Percentiles rank a stretch among this genome's conserved stretches.
Evolutionary conservation across 2,113 vertebrate genomes (phyloP).

Genomic region (Myotis brandtii): DNA sequence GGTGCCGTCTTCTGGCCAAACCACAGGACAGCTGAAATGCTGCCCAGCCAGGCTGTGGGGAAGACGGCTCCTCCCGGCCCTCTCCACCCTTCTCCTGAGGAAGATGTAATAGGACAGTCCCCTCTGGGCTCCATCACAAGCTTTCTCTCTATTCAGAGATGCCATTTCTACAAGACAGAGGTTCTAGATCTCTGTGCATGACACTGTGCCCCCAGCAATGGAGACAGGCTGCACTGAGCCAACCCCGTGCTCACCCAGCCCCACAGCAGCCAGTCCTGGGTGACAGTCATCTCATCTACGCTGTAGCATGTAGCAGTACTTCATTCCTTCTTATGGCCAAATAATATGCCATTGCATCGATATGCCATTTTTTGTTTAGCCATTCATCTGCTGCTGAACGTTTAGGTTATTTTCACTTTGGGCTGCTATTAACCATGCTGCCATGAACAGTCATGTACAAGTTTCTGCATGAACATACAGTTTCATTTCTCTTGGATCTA

Average conservation of each 20-base stretch:
- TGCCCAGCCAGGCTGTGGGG: not conserved
- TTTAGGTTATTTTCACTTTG: not conserved
- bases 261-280: not conserved
- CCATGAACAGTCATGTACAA: not conserved
- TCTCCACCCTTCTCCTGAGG: not conserved
- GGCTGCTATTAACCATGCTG: not conserved
- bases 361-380: not conserved
- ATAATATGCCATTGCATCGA: not conserved
- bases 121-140: accelerated
- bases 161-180: not conserved
- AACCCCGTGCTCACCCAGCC: no score
- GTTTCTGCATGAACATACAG: not conserved
- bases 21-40: not conserved
- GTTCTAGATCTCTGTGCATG: not conserved
- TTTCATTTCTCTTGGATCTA: not conserved
- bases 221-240: not conserved
- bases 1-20: not conserved
- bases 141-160: not conserved
- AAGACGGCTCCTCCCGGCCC: not conserved
- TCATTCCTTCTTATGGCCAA: not conserved
- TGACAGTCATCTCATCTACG: not conserved
- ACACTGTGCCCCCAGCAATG: not conserved
- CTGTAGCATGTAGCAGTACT: not conserved
- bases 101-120: not conserved
- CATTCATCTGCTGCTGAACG: not conserved